phyloP scores from a whole-genome alignment of 2,888 invertebrate species.

The Liodrosophila aerea region DNA sequence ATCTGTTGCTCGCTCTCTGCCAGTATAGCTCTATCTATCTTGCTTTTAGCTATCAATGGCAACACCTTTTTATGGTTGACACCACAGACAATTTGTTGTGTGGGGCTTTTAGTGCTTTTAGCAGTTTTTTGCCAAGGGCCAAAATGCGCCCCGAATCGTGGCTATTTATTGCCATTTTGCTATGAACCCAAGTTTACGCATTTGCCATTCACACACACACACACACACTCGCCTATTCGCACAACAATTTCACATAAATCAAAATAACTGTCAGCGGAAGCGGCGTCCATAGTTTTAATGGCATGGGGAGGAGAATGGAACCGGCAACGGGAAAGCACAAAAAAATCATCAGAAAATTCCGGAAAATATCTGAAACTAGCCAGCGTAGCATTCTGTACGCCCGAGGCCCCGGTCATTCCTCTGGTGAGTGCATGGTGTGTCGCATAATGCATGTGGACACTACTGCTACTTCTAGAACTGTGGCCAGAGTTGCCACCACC shows the following conservation, averaged over 20 bases:
- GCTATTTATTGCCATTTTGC: slow-evolving; percentile 72
- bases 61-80: slow-evolving; percentile 61
- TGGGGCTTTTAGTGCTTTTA: slow-evolving; percentile 68
- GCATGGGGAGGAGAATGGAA: slow-evolving; percentile 17
- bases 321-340: slow-evolving; percentile 11
- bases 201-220: slow-evolving; percentile 26
- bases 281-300: slow-evolving; percentile 74
- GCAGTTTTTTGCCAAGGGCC: slow-evolving; percentile 25
- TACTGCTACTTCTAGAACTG: no score
- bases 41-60: slow-evolving; percentile 44
- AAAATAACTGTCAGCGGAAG: slow-evolving; percentile 78
- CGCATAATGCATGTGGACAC: slow-evolving; percentile 47
- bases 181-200: slow-evolving; percentile 51
- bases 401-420: slow-evolving; percentile 2
- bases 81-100: slow-evolving; percentile 60
- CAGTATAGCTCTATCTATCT: not conserved
- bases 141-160: slow-evolving; percentile 24
- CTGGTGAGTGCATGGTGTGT: slow-evolving; percentile 26
- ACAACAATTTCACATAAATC: slow-evolving; percentile 70
- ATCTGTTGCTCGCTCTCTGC: no score
- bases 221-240: slow-evolving; percentile 5
- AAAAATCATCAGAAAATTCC: slow-evolving; percentile 10
- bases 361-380: slow-evolving; percentile 44
- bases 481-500: slow-evolving; percentile 40
- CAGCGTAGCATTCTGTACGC: slow-evolving; percentile 42